Percentiles rank a stretch among this genome's conserved stretches.
Conservation (phyloP, 2,888 invertebrate genomes). For the Sarcophaga carnaria region DNA sequence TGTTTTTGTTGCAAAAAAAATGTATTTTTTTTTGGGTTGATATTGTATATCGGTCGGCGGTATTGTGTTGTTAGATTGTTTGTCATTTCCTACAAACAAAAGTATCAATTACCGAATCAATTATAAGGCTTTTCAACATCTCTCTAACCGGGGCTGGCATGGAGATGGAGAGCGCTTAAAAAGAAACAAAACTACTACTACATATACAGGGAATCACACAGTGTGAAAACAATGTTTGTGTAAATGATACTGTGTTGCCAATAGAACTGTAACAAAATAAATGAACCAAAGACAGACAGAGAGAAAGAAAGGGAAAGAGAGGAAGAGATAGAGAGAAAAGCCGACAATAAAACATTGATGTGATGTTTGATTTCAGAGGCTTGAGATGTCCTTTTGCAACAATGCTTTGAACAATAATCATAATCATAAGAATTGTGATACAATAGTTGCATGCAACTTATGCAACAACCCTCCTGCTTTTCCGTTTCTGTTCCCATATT, state of each 20-base stretch:
- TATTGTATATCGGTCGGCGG: conserved; percentile 18
- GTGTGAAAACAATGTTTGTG: conserved; percentile 24
- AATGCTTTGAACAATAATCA: background rate
- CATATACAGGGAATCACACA: conserved; percentile 40
- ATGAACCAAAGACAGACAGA: too few relatives aligned
- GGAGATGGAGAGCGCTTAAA: background rate
- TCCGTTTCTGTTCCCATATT: conserved; percentile 3
- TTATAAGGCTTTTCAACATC: conserved; percentile 66
- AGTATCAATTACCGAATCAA: conserved; percentile 74
- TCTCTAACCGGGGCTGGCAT: background rate
- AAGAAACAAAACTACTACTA: background rate
- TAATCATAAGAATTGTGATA: background rate
- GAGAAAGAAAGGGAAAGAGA: background rate
- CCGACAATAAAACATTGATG: background rate
- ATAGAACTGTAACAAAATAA: background rate
- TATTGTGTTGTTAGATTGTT: conserved; percentile 52
- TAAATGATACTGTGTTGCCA: conserved; percentile 62
- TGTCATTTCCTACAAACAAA: conserved; percentile 66
- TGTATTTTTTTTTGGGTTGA: conserved; percentile 7
- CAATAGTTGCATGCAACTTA: conserved; percentile 59
- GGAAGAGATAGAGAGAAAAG: background rate
- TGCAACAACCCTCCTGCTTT: conserved; percentile 60
- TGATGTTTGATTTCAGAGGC: background rate
- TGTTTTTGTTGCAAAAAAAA: conserved; percentile 1
- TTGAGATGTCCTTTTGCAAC: conserved; percentile 63